Base-by-base conservation (phyloP, 2,797 vertebrate species). In the Serranus cabrilla region DNA sequence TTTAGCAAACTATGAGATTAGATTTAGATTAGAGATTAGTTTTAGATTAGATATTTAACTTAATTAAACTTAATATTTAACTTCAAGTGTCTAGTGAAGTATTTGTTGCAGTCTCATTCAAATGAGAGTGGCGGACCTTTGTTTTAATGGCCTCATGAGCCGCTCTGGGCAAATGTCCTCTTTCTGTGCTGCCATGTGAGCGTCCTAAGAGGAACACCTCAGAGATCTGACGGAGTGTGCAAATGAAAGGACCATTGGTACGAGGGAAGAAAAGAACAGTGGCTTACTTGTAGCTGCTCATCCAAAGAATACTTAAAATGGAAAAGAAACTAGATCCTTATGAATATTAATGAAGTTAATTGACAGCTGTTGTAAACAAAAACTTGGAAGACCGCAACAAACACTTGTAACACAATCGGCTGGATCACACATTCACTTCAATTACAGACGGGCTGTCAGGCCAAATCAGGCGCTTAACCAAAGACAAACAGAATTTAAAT, bases 301-400 rank as follows among this genome's bases (percentile, higher is more conserved):
- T 86, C 90, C 79, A 86, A 89, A 89, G 78, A 87, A 86, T 85
- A 82, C 86, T 84, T 86, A 69, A 76, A 81, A 70, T 79, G 51
- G 13, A 70, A 86, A 81, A 83, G 82, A 80, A 85, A 56, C 71
- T 2, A 54, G 66, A 74, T 77, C 82, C 90, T 92, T 90, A 92
- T 93, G 87, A 92, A 95, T 93, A 94, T 93, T 88, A 75, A 94
- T 93, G 88, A 89, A 82, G 71, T 77, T 88, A 89, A 84, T 91
- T 92, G 88, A 91, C 87, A 89, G 89, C 89, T 85, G 79, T 73
- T 86, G 87, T 87, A 90, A 89, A 93, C 88, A 90, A 87, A 91
- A 81, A 81, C 72, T 51, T 42, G 67, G 75, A 76, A 71, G 77
- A 83, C 63, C 85, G 89, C 89, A 90, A 89, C 90, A 92, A 89